Base-by-base conservation (phyloP, 2,113 vertebrate genomes). In the Prochilodus magdalenae region DNA sequence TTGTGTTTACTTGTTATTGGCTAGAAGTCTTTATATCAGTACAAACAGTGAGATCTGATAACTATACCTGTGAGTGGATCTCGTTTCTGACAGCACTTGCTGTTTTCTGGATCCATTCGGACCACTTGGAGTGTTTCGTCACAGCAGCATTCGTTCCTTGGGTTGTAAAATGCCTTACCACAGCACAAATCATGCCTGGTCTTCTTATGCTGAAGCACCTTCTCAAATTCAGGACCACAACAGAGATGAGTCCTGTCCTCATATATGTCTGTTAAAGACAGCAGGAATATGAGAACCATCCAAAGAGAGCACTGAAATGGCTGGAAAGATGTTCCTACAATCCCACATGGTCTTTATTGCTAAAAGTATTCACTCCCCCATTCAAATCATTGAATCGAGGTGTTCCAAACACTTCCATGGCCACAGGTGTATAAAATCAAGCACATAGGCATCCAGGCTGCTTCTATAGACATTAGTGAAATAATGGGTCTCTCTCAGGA, bases 201-300 rank as follows among this genome's bases (percentile, higher is more conserved):
- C 0, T 13, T 22, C 3, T 77, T 77, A n/a, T 6, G 1, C 3
- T 30, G 15, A 15, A 76, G 40, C 20, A n/a, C 20, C 22, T 57
- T 57, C 53, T 22, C 0, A 0, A 2, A 3, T 5, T 16, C 2
- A 57, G 53, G 53, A 20, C 27, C 67, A 78, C 82, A 83, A 24
- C 82, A 83, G 3, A 57, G 5, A 40, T 66, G 75, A 12, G 67
- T 66, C 1, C 5, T 57, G 6, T 14, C 20, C 6, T 73, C 13
- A 33, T 57, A 83, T 12, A 18, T 1, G 5, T 14, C 77, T 84
- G 62, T 36, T 30, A 79, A 69, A 24, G 27, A 71, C 11, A 70
- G 53, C 20, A 57, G 5, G 53, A 57, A 57, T 22, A n/a, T 44
- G 40, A 5, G n/a, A 57, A 20, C 1, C 18, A 16, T 57, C 14